Conservation (phyloP, 2,797 vertebrate species). For the Synanceia verrucosa region DNA sequence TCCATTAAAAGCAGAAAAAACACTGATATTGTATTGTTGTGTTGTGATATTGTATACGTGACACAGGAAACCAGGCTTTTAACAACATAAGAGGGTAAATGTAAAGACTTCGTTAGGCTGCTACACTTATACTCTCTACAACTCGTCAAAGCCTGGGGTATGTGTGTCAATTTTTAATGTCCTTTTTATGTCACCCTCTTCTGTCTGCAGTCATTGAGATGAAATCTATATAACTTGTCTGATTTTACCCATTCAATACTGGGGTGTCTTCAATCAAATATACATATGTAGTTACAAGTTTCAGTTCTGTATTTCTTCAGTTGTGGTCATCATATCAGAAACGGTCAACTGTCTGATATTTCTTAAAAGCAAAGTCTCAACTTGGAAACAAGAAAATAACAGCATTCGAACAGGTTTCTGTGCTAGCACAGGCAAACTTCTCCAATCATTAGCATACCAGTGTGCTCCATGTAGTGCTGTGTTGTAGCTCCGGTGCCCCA, state of each 20-base stretch:
- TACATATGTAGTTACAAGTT: background rate
- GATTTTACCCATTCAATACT: background rate
- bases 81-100: background rate
- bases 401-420: conserved; percentile 13
- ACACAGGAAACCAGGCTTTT: background rate
- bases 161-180: conserved; percentile 1
- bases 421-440: background rate
- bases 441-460: background rate
- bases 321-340: background rate
- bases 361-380: background rate
- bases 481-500: conserved; percentile 1
- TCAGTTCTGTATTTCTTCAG: background rate
- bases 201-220: background rate
- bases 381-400: background rate
- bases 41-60: no score
- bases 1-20: conserved; percentile 1
- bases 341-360: background rate
- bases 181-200: conserved; percentile 19
- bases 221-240: background rate
- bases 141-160: background rate
- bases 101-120: background rate
- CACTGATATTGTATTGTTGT: background rate
- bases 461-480: background rate
- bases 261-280: background rate
- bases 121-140: background rate